Base-by-base conservation (phyloP, 2,888 invertebrate genomes). In the Chaetogeoica ovagalla region DNA sequence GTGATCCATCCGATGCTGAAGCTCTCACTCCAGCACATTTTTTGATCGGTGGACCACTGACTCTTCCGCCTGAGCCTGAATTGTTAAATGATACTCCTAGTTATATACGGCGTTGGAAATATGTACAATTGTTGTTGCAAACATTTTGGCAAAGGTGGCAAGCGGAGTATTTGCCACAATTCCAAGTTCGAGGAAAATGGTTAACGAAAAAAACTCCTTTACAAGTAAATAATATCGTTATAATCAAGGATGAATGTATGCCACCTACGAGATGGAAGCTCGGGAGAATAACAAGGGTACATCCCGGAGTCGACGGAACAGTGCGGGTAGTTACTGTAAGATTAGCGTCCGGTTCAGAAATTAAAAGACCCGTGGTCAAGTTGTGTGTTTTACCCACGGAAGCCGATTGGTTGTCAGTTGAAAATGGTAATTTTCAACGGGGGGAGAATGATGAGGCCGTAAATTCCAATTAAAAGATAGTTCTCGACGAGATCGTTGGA, bases 261-360 rank as follows among this genome's bases (percentile, higher is more conserved):
- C 83, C 83, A 4, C 84, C 84, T n/a, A 65, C 74, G 2, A 72
- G 83, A 57, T 86, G 85, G 85, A 81, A 82, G 15, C 70, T 84
- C 6, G 85, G 83, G 1, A 66, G 83, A 76, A 79, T 85, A 13
- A 73, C 66, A 15, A 52, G 83, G 39, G 19, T 84, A 9, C 83
- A 84, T 76, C 84, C 84, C 15, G 84, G 84, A 62, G 15, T 72
- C 2, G 85, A 85, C 82, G 84, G 83, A 43, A 71, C 83, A 1
- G 83, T 84, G 9, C 81, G 84, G 63, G 84, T 85, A 4, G 84
- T 83, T 15, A 84, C 83, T 9, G 74, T 85, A 11, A 82, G 82
- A 75, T 83, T 83, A 7, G 65, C 19, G n/a, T n/a, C 65, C n/a
- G 13, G 43, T 5, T 13, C n/a, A 4, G 21, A 66, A 66, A 43